A percentile compares a stretch with the other conserved stretches of the same genome.
Evolutionary conservation across 2,113 vertebrate genomes (phyloP).

Genomic region (Planiliza haematocheilus): DNA sequence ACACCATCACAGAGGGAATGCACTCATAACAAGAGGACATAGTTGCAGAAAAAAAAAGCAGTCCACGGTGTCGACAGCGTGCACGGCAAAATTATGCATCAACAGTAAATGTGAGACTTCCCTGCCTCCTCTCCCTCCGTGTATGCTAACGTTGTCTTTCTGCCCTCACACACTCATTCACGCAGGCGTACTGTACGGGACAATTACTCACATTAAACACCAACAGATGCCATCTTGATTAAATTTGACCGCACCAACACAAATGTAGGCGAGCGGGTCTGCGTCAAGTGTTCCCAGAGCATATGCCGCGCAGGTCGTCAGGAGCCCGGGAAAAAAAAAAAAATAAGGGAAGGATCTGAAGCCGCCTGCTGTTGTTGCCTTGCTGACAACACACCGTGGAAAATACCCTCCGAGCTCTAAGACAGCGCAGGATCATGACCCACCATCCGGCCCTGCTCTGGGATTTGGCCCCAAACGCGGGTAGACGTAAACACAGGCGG

Average conservation of each 20-base stretch:
- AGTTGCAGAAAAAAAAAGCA: slow-evolving; percentile 12
- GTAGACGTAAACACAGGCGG: slow-evolving; percentile 51
- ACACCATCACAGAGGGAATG: slow-evolving; percentile 56
- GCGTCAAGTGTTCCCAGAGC: slow-evolving; percentile 78
- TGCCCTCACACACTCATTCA: slow-evolving; percentile 10
- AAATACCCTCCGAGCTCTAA: slow-evolving; percentile 56
- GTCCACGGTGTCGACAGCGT: slow-evolving; percentile 46
- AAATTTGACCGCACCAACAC: slow-evolving; percentile 85
- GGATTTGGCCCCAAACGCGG: slow-evolving; percentile 22
- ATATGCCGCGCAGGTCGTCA: slow-evolving; percentile 78
- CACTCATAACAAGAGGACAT: slow-evolving; percentile 58
- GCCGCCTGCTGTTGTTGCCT: slow-evolving; percentile 68
- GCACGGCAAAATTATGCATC: slow-evolving; percentile 51
- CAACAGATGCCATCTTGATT: slow-evolving; percentile 86
- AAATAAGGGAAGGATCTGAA: slow-evolving; percentile 62
- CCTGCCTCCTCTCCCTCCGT: slow-evolving; percentile 53
- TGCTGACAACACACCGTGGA: slow-evolving; percentile 69
- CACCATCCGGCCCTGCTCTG: slow-evolving; percentile 43
- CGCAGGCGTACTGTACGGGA: slow-evolving; percentile 67
- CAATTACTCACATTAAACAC: slow-evolving; percentile 86
- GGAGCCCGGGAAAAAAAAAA: slow-evolving; percentile 56
- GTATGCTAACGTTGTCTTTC: slow-evolving; percentile 43
- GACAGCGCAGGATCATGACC: slow-evolving; percentile 45
- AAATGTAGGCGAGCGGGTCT: slow-evolving; percentile 80
- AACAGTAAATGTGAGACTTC: slow-evolving; percentile 47